These are phyloP conservation scores for Spinus olivaceus DNA, from an alignment of 2,797 vertebrate genomes.

Conservation along the genomic window DNA sequence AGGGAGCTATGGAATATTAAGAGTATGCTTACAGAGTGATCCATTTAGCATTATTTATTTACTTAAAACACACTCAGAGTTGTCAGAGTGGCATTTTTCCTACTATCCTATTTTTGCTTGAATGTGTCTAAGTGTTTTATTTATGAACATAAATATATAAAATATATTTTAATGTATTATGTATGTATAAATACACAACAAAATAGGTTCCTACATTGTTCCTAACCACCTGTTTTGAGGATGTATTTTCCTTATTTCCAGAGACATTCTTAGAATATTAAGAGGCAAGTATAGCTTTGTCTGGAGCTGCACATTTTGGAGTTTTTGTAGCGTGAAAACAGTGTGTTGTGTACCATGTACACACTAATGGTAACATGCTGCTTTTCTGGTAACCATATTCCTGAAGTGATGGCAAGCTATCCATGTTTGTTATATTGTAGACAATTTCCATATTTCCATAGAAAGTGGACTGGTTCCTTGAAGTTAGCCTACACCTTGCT, in stretches of 20 bases:
- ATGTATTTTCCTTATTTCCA: neutral
- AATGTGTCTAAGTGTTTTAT: neutral
- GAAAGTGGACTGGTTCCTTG: neutral
- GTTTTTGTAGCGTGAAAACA: neutral
- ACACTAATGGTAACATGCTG: rapidly evolving
- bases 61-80: neutral
- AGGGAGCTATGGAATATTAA: neutral
- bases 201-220: neutral
- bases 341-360: neutral
- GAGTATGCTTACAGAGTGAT: neutral
- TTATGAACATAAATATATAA: neutral
- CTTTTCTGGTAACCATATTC: neutral
- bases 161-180: neutral
- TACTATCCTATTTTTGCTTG: neutral
- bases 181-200: neutral
- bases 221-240: neutral
- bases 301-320: neutral
- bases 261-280: neutral
- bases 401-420: neutral
- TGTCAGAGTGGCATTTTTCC: neutral
- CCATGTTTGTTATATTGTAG: neutral
- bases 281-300: neutral
- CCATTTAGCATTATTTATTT: rapidly evolving
- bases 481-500: neutral
- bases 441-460: rapidly evolving